A percentile compares a stretch with the other conserved stretches of the same genome.
Evolutionary conservation across 1,140 invertebrate species (phyloP).

Genomic region (Drosophila repleta): DNA sequence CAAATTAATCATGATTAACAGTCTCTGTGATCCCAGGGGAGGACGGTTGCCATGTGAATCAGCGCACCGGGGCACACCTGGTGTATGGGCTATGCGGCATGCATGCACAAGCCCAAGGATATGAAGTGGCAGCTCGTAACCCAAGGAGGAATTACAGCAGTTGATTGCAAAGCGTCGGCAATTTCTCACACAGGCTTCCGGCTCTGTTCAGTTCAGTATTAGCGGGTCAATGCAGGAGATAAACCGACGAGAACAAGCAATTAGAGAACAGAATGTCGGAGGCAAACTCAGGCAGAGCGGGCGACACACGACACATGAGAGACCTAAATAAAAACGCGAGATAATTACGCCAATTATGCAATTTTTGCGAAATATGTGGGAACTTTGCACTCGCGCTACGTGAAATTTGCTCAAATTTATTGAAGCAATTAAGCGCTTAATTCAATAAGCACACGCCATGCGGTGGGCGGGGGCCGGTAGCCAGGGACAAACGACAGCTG

Average conservation of each 20-base stretch:
- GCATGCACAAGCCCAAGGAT: conserved; percentile 18
- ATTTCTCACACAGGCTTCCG: conserved; percentile 59
- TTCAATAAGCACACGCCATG: conserved; percentile 57
- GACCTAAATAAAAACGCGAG: conserved; percentile 48
- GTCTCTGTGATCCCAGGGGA: conserved; percentile 33
- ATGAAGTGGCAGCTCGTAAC: conserved; percentile 28
- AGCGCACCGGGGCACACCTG: conserved; percentile 42
- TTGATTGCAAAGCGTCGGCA: conserved; percentile 30
- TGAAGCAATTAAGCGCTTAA: conserved; percentile 75
- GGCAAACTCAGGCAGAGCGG: conserved; percentile 33
- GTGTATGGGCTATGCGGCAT: conserved; percentile 49
- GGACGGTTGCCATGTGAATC: conserved; percentile 22
- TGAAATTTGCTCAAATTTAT: conserved; percentile 74
- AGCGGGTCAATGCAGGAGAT: conserved; percentile 61
- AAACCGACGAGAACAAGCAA: conserved; percentile 50
- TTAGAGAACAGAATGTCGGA: conserved; percentile 54
- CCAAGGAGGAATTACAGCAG: conserved; percentile 40
- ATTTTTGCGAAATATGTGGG: conserved; percentile 68
- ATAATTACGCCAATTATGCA: conserved; percentile 77
- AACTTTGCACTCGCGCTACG: conserved; percentile 54
- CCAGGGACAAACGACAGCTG: conserved; percentile 29
- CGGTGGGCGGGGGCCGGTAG: neutral
- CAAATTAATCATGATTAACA: conserved; percentile 80
- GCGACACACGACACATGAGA: neutral
- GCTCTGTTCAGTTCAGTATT: conserved; percentile 19